Evolutionary conservation across 2,797 vertebrate species (phyloP), one percentile per base, ranked within the genome.

Genomic region (Tenualosa ilisha): DNA sequence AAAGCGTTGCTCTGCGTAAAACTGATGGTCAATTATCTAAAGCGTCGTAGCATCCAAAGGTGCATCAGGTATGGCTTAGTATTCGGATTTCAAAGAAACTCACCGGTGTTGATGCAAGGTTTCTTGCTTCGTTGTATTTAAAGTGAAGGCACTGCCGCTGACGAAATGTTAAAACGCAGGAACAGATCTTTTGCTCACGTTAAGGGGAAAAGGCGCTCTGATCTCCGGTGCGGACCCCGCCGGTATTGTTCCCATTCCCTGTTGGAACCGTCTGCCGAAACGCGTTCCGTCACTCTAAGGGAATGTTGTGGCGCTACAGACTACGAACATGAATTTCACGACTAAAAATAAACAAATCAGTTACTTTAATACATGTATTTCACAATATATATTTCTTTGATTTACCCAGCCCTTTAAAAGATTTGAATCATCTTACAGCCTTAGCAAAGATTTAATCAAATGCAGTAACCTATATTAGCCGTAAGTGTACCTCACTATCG

Each of bases 221-320:
- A 5, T 75, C 68, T 75, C 31, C 68, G 31, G 68, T 75, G 68
- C 37, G 68, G 68, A 75, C 31, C 68, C 13, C 15, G 37, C 15
- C 68, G 68, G 68, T 75, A 75, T 75, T 75, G 68, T 75, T 75
- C 68, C 68, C 68, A 17, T 7, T 75, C 68, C 68, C 37, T 75
- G 15, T 75, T 40, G 68, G 68, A 75, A 20, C 68, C 68, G 68
- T 40, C 68, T 43, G 13, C 68, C 37, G 65, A 75, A 75, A 75
- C 37, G 68, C 31, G 68, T 75, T 75, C 68, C 31, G 68, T 75
- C 37, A 31, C 31, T 75, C 22, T 59, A 59, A 59, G 68, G 15
- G 31, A 75, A 20, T 75, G 12, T 31, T 11, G 31, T 75, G 68
- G 68, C 4, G 31, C 37, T 40, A 75, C 31, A 20, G 31, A 75